Conservation (phyloP, 2,797 vertebrate genomes). For the Sphenodon punctatus region DNA sequence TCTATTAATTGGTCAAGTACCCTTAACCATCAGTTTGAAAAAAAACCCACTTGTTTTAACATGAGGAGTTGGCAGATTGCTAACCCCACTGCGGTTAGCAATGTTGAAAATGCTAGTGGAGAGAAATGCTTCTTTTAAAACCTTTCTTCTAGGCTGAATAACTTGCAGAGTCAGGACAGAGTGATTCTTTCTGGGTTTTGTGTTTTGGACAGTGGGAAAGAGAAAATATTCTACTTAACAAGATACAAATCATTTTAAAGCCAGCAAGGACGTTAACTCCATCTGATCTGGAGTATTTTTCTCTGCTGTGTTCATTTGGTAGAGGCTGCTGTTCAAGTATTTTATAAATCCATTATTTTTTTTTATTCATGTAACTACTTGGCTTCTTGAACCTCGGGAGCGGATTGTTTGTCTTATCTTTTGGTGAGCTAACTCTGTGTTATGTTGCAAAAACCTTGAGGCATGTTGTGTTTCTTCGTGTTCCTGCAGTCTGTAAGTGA, state of each 20-base stretch:
- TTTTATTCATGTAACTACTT: conserved; percentile 60
- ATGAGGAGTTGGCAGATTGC: conserved; percentile 31
- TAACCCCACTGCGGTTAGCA: conserved; percentile 39
- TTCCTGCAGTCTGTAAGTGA: conserved; percentile 71
- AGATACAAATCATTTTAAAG: conserved; percentile 18
- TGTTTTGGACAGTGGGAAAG: neutral
- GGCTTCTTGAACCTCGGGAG: conserved; percentile 67
- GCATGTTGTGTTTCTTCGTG: conserved; percentile 74
- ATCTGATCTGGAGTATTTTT: conserved; percentile 32
- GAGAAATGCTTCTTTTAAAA: neutral
- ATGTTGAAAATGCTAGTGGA: conserved; percentile 34
- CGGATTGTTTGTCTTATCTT: conserved; percentile 70
- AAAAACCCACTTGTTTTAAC: conserved; percentile 46
- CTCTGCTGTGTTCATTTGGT: conserved; percentile 39
- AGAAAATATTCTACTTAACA: conserved; percentile 30
- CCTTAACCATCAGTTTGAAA: neutral
- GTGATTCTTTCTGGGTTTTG: neutral
- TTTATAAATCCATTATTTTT: conserved; percentile 36
- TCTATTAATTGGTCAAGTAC: conserved; percentile 51
- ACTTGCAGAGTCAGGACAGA: neutral
- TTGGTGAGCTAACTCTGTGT: conserved; percentile 66
- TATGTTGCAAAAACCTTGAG: conserved; percentile 71
- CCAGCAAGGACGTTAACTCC: conserved; percentile 38
- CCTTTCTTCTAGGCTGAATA: neutral
- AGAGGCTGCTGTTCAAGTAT: conserved; percentile 19